These are phyloP conservation scores for Chelonus insularis DNA, from an alignment of 1,140 invertebrate species.

Conservation along the genomic window DNA sequence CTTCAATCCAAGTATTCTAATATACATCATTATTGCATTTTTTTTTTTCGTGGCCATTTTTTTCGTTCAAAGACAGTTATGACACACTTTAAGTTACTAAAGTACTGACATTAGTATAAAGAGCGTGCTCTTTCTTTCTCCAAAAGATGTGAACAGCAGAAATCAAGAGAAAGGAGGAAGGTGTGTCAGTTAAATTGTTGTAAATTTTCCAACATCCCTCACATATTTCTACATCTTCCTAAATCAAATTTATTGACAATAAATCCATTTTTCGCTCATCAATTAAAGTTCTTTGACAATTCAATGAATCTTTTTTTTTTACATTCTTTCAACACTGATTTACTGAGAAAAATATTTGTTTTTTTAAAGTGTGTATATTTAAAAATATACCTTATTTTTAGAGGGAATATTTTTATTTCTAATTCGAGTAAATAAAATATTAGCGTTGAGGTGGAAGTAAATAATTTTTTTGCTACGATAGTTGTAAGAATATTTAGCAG, in stretches of 20 bases:
- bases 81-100: conserved; percentile 8
- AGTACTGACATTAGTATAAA: conserved; percentile 1
- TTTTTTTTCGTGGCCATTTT: not conserved
- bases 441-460: no score
- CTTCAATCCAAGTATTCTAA: not conserved
- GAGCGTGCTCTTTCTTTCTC: conserved; percentile 4
- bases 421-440: no score
- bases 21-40: conserved; percentile 17
- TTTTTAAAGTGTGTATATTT: no score
- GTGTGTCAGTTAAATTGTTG: conserved; percentile 1
- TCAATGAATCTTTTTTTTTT: no score
- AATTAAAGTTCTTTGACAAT: no score
- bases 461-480: no score
- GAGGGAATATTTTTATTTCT: no score
- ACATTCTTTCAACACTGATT: no score
- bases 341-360: no score
- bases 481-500: no score
- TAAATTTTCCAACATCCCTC: conserved; percentile 1
- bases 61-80: conserved; percentile 11
- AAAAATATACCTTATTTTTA: no score
- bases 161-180: conserved; percentile 9
- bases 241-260: not conserved
- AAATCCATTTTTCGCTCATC: not conserved
- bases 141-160: not conserved
- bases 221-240: not conserved